These are phyloP conservation scores for Yponomeuta sedellus DNA, from an alignment of 2,888 invertebrate genomes.

Conservation along the genomic window DNA sequence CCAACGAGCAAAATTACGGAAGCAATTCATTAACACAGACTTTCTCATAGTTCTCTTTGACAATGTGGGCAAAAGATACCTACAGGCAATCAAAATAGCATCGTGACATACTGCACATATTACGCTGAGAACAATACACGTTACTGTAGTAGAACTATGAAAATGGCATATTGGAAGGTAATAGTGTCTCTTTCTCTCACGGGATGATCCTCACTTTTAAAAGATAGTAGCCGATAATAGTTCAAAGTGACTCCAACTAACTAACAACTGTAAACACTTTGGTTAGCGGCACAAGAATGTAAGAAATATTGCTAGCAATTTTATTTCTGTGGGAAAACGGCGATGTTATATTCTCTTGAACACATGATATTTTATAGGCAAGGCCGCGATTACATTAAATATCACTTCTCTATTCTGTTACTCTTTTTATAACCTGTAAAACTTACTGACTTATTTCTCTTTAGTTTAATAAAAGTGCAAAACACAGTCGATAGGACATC, in stretches of 20 bases:
- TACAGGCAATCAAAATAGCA: slow-evolving; percentile 12
- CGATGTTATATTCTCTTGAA: neutral
- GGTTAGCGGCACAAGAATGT: neutral
- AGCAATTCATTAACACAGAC: slow-evolving; percentile 1
- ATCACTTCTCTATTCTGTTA: too few relatives aligned
- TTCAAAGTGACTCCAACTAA: neutral
- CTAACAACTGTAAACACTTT: neutral
- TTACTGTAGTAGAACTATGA: neutral
- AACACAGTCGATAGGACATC: too few relatives aligned
- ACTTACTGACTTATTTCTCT: too few relatives aligned
- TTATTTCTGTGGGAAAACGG: neutral
- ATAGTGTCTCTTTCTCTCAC: neutral
- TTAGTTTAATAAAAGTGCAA: too few relatives aligned
- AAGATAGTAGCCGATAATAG: neutral
- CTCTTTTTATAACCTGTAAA: too few relatives aligned
- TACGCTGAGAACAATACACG: neutral
- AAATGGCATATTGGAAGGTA: neutral
- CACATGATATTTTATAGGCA: neutral
- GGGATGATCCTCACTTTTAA: neutral
- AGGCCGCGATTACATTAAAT: neutral
- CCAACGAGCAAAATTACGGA: neutral
- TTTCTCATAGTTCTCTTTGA: slow-evolving; percentile 11
- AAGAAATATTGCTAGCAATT: neutral
- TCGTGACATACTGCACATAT: neutral
- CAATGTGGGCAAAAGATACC: slow-evolving; percentile 7